These are phyloP conservation scores for Ivindomyrus marchei DNA, from an alignment of 2,113 vertebrate species.

Conservation along the genomic window DNA sequence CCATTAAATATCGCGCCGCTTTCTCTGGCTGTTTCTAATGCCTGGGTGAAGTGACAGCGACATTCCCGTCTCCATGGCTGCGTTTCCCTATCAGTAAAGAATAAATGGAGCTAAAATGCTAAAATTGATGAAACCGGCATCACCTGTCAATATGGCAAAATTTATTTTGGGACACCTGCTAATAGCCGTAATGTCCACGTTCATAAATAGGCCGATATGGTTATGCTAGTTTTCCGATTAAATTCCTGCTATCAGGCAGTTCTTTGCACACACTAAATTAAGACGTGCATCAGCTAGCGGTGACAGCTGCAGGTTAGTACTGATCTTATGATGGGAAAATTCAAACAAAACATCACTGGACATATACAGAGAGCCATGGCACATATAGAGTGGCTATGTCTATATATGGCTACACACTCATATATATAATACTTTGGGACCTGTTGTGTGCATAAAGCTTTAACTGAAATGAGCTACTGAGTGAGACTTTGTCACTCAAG, in stretches of 20 bases:
- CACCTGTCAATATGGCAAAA: neutral
- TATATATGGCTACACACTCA: constrained; percentile 21
- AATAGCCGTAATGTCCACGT: neutral
- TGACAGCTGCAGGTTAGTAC: neutral
- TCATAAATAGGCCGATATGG: neutral
- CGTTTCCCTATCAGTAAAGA: neutral
- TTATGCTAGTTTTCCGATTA: neutral
- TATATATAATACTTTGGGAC: constrained; percentile 43
- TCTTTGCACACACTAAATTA: neutral
- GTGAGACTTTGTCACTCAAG: constrained; percentile 65
- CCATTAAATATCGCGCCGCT: constrained; percentile 41
- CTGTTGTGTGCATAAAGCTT: constrained; percentile 57
- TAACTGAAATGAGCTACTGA: constrained; percentile 56
- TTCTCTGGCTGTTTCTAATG: constrained; percentile 51
- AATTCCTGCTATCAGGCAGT: neutral
- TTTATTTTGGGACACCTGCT: neutral
- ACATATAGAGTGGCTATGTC: neutral
- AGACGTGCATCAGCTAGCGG: neutral
- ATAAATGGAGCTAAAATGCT: neutral
- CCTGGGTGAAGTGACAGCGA: constrained; percentile 59
- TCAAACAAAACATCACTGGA: neutral
- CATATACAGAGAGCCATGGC: constrained; percentile 35
- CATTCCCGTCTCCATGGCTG: constrained; percentile 36
- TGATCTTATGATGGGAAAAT: neutral
- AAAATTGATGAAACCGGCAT: neutral